These are phyloP conservation scores for Papilio aristodemus DNA, from an alignment of 1,140 invertebrate species.

Conservation along the genomic window DNA sequence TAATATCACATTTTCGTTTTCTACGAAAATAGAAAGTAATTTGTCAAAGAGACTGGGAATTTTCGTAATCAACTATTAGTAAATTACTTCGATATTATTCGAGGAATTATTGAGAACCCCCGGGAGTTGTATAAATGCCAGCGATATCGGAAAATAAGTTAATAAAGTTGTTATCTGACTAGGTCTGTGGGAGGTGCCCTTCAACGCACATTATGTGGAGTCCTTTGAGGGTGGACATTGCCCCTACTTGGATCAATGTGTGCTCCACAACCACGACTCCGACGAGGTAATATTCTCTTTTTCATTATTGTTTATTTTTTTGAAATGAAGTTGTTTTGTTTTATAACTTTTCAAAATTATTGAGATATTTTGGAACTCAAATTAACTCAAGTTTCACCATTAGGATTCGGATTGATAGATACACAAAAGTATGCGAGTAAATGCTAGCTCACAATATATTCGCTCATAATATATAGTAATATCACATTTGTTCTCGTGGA, in stretches of 20 bases:
- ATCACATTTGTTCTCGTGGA: background rate
- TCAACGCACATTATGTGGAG: slow-evolving; percentile 95
- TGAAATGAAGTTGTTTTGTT: background rate
- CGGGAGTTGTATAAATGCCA: slow-evolving; percentile 10
- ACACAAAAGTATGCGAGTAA: too few relatives aligned
- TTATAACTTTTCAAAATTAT: background rate
- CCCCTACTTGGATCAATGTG: slow-evolving; percentile 95
- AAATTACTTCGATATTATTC: slow-evolving; percentile 22
- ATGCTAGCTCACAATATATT: too few relatives aligned
- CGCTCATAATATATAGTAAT: background rate
- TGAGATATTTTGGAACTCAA: too few relatives aligned
- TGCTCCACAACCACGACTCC: slow-evolving; percentile 92
- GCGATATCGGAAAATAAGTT: slow-evolving; percentile 32
- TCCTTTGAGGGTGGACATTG: slow-evolving; percentile 95
- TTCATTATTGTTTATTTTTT: background rate
- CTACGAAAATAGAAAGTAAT: slow-evolving; percentile 21
- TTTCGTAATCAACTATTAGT: slow-evolving; percentile 11
- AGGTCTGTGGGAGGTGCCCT: slow-evolving; percentile 96
- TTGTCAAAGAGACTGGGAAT: background rate
- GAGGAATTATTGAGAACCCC: slow-evolving; percentile 10
- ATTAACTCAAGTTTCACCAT: too few relatives aligned
- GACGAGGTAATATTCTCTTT: slow-evolving; percentile 82
- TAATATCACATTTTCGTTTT: slow-evolving; percentile 14
- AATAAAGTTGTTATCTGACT: slow-evolving; percentile 38
- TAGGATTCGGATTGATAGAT: too few relatives aligned